A percentile compares a stretch with the other conserved stretches of the same genome.
Evolutionary conservation across 2,888 invertebrate genomes (phyloP).

Genomic region (Agriopis marginaria): DNA sequence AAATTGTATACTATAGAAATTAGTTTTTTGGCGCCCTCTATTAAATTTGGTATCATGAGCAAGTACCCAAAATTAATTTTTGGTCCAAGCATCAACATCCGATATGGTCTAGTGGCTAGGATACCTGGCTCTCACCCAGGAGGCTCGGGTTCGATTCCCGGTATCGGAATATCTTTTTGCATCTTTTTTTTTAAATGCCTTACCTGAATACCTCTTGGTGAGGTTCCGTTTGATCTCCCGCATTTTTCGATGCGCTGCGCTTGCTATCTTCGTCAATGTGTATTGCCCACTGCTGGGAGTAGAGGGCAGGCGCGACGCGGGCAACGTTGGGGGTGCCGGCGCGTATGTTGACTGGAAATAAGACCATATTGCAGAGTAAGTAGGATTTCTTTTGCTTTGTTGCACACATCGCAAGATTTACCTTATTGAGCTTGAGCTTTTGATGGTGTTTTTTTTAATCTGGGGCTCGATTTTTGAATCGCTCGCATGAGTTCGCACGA

Average conservation of each 20-base stretch:
- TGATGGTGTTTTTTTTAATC: no score
- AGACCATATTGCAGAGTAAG: not conserved
- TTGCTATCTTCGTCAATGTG: conserved; percentile 88
- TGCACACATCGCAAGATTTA: no score
- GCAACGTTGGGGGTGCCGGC: conserved; percentile 65
- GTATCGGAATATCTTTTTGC: conserved; percentile 82
- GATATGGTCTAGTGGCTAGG: conserved; percentile 88
- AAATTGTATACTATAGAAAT: no score
- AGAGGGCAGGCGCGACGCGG: conserved; percentile 84
- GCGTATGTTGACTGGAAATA: conserved; percentile 53
- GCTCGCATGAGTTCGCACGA: no score
- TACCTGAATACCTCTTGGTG: conserved; percentile 85
- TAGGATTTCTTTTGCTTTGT: not conserved
- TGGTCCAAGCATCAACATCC: conserved; percentile 56
- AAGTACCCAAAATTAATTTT: conserved; percentile 28
- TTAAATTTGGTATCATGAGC: not conserved
- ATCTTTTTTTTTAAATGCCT: conserved; percentile 33
- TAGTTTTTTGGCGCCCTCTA: not conserved
- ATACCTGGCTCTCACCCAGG: conserved; percentile 87
- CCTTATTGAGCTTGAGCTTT: no score
- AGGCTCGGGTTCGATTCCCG: conserved; percentile 88
- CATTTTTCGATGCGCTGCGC: conserved; percentile 87
- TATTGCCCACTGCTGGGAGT: conserved; percentile 88
- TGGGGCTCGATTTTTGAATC: no score
- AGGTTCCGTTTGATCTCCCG: conserved; percentile 89